Conservation (phyloP, 2,113 vertebrate genomes). For the Platichthys flesus region DNA sequence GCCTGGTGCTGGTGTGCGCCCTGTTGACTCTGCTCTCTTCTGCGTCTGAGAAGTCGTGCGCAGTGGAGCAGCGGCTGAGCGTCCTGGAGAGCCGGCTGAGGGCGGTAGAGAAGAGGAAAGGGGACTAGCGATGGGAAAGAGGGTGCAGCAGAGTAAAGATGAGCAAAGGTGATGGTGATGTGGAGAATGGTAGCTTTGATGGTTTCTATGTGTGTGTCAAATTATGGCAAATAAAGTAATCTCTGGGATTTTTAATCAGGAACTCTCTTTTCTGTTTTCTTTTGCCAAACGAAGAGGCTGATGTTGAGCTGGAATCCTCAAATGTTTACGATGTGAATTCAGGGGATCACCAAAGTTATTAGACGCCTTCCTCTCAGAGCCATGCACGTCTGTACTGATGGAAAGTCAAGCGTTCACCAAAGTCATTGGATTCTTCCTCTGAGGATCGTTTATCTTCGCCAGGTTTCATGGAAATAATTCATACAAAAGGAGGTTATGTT, state of each 20-base stretch:
- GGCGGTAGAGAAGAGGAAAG: conserved; percentile 73
- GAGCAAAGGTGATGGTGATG: conserved; percentile 40
- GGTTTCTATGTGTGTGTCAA: conserved; percentile 51
- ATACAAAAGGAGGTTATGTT: no score
- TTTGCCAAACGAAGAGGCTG: background rate
- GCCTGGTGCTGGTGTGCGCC: conserved; percentile 73
- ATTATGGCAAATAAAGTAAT: conserved; percentile 66
- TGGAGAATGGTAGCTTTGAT: conserved; percentile 27
- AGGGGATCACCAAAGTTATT: no score
- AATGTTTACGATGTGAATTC: no score
- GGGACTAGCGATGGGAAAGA: conserved; percentile 38
- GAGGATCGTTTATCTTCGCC: background rate
- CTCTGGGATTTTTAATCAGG: conserved; percentile 68
- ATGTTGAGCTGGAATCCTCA: background rate
- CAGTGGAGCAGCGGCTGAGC: conserved; percentile 70
- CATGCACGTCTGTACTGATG: background rate
- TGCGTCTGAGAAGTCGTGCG: conserved; percentile 46
- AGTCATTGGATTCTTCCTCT: background rate
- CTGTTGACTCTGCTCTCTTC: conserved; percentile 67
- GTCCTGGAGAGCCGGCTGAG: conserved; percentile 75
- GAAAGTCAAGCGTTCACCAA: background rate
- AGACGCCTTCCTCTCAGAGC: background rate
- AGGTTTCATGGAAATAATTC: background rate
- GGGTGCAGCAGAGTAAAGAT: conserved; percentile 2
- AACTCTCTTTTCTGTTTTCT: conserved; percentile 27